Base-by-base conservation (phyloP, 2,888 invertebrate species). In the Rhopalosiphum nymphaeae region DNA sequence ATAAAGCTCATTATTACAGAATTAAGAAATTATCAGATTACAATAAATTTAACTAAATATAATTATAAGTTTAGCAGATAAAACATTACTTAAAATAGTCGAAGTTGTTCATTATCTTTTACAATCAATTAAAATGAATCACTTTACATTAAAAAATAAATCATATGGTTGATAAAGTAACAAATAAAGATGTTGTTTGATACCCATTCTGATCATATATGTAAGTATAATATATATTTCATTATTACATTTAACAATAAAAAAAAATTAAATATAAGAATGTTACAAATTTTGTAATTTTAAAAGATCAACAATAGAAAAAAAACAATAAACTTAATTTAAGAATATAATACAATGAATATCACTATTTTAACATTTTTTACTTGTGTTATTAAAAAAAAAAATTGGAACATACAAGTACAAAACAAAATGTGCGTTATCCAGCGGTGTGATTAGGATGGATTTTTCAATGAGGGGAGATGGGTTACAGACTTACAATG, bases 261-360 rank as follows among this genome's bases (percentile, higher is more conserved):
- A n/a, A 61, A 92, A 49, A 53, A 91, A 3, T 3, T 90, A 49
- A 92, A 92, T 36, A 87, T 42, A 86, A 92, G 36, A 87, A 88
- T 26, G 49, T 67, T 21, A 92, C 87, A 87, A 88, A 53, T 88
- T 53, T 16, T 88, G 53, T 88, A 53, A 67, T 53, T 88, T 67
- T 5, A 53, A 53, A 93, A 5, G n/a, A 85, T 89, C 46, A 89
- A 89, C 89, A 93, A 84, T 46, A 57, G 21, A 89, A 57, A 61
- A n/a, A 89, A 93, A 93, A 93, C 53, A 89, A 93, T 89, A 93
- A 89, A 90, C 84, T 93, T 89, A 93, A 93, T 93, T 93, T 90
- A 57, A 85, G n/a, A 92, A 90, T 57, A 57, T 92, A 78, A 56
- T 44, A 56, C 29, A 67, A 92, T 67, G 42, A 88, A 92, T 42